Evolutionary conservation across 1,140 invertebrate genomes (phyloP), one percentile per base, ranked within the genome.

Genomic region (Amyelois transitella): DNA sequence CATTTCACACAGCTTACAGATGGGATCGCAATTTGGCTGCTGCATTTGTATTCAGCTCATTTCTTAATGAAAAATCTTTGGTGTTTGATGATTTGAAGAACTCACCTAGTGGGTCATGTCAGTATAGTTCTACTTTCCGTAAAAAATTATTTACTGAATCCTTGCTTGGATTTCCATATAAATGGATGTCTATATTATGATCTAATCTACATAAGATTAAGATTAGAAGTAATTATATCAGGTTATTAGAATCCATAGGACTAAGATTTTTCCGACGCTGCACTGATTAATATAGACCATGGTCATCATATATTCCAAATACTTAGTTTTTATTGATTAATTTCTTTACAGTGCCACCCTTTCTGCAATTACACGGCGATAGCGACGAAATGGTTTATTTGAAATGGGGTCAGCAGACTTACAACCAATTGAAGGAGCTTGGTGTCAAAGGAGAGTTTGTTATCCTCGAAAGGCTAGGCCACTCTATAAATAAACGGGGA

Each of bases 21-120:
- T 91, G 91, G 61, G 86, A 90, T 24, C 88, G 86, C 14, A 84
- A 90, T 25, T 24, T 95, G 24, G 94, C 91, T 38, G 94, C 93
- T 28, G 90, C 91, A 22, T 93, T 94, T 81, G 90, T 90, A 0
- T 90, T 94, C 55, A 94, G 93, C 18, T 92, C 93, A 4, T 95
- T 94, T 67, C 77, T 95, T 0, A 94, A 94, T 69, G 80, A 91
- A 3, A 87, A 91, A 44, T 94, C 94, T 12, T 52, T 86, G 6
- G 90, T 94, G 10, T 94, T 92, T 77, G 72, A 92, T 66, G 69
- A 84, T 19, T 60, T 89, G 10, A 69, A 75, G 48, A 61, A 67
- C 19, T 18, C 7, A n/a, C 1, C 43, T 14, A 63, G 50, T 3
- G 18, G 2, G 2, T 49, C 62, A 61, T 64, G 76, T 81, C 70